A percentile compares a stretch with the other conserved stretches of the same genome.
Evolutionary conservation across 23 tunicate species (phyloP).

Genomic region (Oikopleura albicans): DNA sequence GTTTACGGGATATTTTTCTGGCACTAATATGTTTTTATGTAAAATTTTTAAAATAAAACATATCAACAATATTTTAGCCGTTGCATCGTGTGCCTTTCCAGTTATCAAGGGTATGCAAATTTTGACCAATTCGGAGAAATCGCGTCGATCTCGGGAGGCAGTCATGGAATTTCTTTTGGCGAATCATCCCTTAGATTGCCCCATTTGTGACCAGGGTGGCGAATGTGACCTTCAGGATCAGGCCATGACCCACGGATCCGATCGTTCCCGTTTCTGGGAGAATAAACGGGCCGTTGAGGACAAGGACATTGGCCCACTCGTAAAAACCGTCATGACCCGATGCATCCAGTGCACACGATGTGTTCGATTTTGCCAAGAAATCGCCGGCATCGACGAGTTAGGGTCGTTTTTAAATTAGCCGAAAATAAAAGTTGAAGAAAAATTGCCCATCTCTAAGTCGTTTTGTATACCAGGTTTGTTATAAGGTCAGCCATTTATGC

Average conservation of each 20-base stretch:
- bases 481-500: no score
- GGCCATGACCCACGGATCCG: conserved; percentile 91
- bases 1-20: no score
- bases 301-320: conserved; percentile 90
- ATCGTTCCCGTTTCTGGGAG: conserved; percentile 76
- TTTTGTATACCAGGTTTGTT: no score
- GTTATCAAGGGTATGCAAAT: conserved; percentile 94
- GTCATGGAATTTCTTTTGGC: conserved; percentile 97
- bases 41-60: no score
- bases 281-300: conserved; percentile 94
- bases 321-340: conserved; percentile 93
- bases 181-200: conserved; percentile 94
- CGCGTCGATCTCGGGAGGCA: conserved; percentile 97
- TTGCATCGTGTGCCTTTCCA: conserved; percentile 97
- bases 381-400: conserved; percentile 85
- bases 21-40: no score
- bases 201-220: conserved; percentile 97
- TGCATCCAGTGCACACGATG: conserved; percentile 98
- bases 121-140: conserved; percentile 60
- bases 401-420: no score
- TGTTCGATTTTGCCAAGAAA: conserved; percentile 93
- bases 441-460: no score
- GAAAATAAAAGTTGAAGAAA: no score
- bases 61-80: conserved; percentile 16
- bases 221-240: conserved; percentile 98